These are phyloP conservation scores for Acromyrmex charruanus DNA, from an alignment of 1,140 invertebrate genomes.

Conservation along the genomic window DNA sequence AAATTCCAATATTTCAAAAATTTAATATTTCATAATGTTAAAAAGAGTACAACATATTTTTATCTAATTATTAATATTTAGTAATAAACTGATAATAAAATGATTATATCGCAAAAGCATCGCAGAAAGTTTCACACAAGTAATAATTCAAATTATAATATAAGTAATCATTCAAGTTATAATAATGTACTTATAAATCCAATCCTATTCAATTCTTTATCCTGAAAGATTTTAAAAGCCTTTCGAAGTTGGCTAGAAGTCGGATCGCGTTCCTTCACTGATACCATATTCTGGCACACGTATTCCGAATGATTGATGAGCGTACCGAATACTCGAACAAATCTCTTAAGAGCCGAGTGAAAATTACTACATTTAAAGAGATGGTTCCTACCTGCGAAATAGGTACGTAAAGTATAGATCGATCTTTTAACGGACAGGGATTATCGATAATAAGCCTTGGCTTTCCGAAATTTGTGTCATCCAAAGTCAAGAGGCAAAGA, in stretches of 20 bases:
- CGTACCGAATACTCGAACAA: conserved; percentile 19
- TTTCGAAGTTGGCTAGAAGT: conserved; percentile 36
- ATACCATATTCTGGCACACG: conserved; percentile 28
- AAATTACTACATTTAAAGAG: conserved; percentile 16
- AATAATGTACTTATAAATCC: conserved; percentile 2
- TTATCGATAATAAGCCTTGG: conserved; percentile 82
- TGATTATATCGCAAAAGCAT: neutral
- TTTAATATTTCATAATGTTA: neutral
- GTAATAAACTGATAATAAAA: neutral
- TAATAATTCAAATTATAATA: neutral
- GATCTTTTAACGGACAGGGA: conserved; percentile 65
- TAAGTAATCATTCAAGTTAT: neutral
- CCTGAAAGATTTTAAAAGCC: neutral
- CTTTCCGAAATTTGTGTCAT: conserved; percentile 82
- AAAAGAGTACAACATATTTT: neutral
- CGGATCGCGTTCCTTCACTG: conserved; percentile 12
- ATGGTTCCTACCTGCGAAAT: neutral
- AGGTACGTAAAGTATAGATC: conserved; percentile 21
- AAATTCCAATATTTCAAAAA: neutral
- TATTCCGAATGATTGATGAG: conserved; percentile 49
- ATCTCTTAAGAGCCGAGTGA: conserved; percentile 51
- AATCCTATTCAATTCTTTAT: conserved; percentile 9
- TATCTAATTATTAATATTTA: neutral
- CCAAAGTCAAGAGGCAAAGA: conserved; percentile 54
- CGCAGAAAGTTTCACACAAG: neutral